Base-by-base conservation (phyloP, 2,797 vertebrate species). In the Enteromius radiatus region DNA sequence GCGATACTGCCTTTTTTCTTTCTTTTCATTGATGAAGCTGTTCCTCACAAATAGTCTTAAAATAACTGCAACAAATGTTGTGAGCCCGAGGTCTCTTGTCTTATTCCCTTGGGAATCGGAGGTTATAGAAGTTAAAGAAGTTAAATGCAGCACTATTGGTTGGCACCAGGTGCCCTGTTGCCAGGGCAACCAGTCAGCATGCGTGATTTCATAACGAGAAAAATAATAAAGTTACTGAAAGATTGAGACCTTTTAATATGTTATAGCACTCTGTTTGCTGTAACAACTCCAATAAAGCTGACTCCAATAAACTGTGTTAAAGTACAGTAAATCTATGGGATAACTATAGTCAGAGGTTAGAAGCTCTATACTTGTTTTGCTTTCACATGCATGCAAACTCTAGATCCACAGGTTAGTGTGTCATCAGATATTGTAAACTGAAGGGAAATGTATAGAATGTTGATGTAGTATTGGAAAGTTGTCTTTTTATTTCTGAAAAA, bases 121-220 rank as follows among this genome's bases (percentile, higher is more conserved):
- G 45, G 69, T 78, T 81, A 78, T 56, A 43, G 41, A 65, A 64
- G 15, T 52, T 80, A 68, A n/a, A n/a, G n/a, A n/a, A n/a, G 59
- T 76, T 83, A 84, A 78, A 84, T 84, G 15, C 33, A 45, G 65
- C 26, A 71, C 14, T 59, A 59, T 73, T 81, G 74, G 67, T 63
- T 80, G 68, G 74, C 49, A 38, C 31, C 38, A 73, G 64, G 38
- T 77, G 68, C 61, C 76, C 38, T 17, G 83, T 88, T 85, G 65
- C 67, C 65, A 73, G n/a, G 84, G 84, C 7, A 84, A 87, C 83
- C 45, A 67, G 78, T 78, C 47, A 70, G 54, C 81, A 71, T 75
- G 56, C 8, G 15, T 73, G 80, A 36, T 52, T 85, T 41, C 9
- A 64, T 64, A 43, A 75, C 74, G 54, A 1, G 19, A 47, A 12